Conservation (phyloP, 2,113 vertebrate genomes). For the Myiopsitta monachus region DNA sequence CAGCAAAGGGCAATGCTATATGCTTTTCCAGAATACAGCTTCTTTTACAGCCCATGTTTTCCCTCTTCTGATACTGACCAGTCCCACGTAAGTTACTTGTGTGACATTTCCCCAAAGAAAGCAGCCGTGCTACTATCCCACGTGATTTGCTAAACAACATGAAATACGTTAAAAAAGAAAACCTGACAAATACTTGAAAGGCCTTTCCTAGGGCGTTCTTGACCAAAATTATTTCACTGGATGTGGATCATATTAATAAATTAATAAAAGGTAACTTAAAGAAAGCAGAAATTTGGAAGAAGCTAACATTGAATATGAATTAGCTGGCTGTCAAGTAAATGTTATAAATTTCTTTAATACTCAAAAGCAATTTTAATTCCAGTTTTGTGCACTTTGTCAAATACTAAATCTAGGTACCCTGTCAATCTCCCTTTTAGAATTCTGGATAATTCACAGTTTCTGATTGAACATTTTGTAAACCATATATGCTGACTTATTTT, state of each 20-base stretch:
- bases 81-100: not conserved
- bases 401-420: not conserved
- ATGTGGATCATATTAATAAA: conserved; percentile 14
- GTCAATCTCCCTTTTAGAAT: not conserved
- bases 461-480: not conserved
- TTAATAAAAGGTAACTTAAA: conserved; percentile 19
- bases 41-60: not conserved
- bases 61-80: not conserved
- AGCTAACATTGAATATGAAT: not conserved
- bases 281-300: conserved; percentile 23
- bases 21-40: not conserved
- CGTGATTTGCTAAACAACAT: not conserved
- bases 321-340: not conserved
- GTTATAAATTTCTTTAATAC: not conserved
- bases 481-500: not conserved
- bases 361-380: not conserved
- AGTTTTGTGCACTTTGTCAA: conserved; percentile 12
- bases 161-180: not conserved
- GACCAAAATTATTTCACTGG: not conserved
- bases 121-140: not conserved
- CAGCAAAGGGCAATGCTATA: not conserved
- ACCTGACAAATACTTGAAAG: not conserved
- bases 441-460: not conserved
- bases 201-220: not conserved
- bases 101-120: not conserved